Percentiles rank a stretch among this genome's conserved stretches.
These are phyloP conservation scores for Trachurus trachurus DNA, from an alignment of 2,797 vertebrate species.

Conservation along the genomic window DNA sequence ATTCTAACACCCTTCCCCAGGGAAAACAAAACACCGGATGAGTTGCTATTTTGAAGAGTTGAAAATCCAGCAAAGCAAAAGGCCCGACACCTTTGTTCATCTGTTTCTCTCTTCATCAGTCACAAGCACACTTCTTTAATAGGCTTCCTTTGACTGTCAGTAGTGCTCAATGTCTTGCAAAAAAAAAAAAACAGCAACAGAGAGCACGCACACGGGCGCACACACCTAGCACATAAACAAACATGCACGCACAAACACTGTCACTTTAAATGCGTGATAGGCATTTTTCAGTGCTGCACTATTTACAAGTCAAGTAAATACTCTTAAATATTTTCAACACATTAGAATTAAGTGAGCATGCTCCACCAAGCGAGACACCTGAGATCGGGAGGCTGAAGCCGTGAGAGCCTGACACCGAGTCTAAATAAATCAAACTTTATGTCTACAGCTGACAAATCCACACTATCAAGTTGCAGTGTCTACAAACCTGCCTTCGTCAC, in stretches of 20 bases:
- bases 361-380: slow-evolving; percentile 63
- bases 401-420: slow-evolving; percentile 61
- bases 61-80: slow-evolving; percentile 66
- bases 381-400: slow-evolving; percentile 58
- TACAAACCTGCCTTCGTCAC: slow-evolving; percentile 57
- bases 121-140: slow-evolving; percentile 61
- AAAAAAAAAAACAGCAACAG: slow-evolving; percentile 29
- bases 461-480: slow-evolving; percentile 64
- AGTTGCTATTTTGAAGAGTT: slow-evolving; percentile 73
- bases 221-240: slow-evolving; percentile 10
- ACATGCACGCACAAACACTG: neutral
- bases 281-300: slow-evolving; percentile 31
- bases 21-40: slow-evolving; percentile 74
- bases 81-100: slow-evolving; percentile 73
- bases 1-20: slow-evolving; percentile 63
- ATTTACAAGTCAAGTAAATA: slow-evolving; percentile 67
- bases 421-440: slow-evolving; percentile 80
- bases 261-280: slow-evolving; percentile 40
- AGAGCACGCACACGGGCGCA: slow-evolving; percentile 2
- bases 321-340: slow-evolving; percentile 68
- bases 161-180: slow-evolving; percentile 52
- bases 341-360: slow-evolving; percentile 61
- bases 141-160: slow-evolving; percentile 72
- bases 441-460: slow-evolving; percentile 75
- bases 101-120: slow-evolving; percentile 66